These are phyloP conservation scores for Drosophila fulvimacula DNA, from an alignment of 2,888 invertebrate genomes.

Conservation along the genomic window DNA sequence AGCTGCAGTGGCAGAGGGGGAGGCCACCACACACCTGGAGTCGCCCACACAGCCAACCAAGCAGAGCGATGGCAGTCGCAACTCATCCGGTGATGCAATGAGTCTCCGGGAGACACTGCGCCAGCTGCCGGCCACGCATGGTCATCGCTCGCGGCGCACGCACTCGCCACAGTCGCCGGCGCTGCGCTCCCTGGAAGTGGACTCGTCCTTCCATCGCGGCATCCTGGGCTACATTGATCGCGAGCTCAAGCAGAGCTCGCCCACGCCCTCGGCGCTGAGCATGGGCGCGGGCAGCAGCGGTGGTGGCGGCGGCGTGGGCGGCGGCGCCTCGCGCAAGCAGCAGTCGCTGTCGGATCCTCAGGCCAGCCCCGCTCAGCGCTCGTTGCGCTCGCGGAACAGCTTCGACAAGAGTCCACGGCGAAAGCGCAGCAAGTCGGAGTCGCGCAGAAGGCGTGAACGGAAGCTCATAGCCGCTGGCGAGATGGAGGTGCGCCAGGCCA, in stretches of 20 bases:
- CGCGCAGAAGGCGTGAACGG: conserved; percentile 83
- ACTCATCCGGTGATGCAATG: conserved; percentile 83
- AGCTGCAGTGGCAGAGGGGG: conserved; percentile 3
- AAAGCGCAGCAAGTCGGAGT: conserved; percentile 85
- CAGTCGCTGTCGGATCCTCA: conserved; percentile 85
- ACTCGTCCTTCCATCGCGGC: conserved; percentile 83
- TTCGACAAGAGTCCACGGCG: conserved; percentile 85
- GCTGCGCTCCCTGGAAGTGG: conserved; percentile 61
- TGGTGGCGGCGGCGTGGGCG: conserved; percentile 46
- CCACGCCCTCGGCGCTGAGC: conserved; percentile 79
- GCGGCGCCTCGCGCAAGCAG: conserved; percentile 79
- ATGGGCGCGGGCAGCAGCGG: conserved; percentile 58
- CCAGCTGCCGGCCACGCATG: conserved; percentile 79
- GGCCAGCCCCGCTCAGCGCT: conserved; percentile 85
- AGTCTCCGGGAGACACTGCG: conserved; percentile 83
- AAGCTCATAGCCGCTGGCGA: conserved; percentile 85
- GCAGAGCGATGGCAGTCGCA: conserved; percentile 74
- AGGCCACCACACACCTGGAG: conserved; percentile 52
- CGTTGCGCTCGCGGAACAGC: conserved; percentile 84
- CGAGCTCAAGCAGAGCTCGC: conserved; percentile 83
- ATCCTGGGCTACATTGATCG: conserved; percentile 85
- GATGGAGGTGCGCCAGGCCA: conserved; percentile 85
- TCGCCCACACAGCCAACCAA: conserved; percentile 71
- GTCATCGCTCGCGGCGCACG: conserved; percentile 73
- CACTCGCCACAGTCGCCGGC: conserved; percentile 79